Evolutionary conservation across 2,888 invertebrate species (phyloP).

Genomic region (Sinotaia quadrata): DNA sequence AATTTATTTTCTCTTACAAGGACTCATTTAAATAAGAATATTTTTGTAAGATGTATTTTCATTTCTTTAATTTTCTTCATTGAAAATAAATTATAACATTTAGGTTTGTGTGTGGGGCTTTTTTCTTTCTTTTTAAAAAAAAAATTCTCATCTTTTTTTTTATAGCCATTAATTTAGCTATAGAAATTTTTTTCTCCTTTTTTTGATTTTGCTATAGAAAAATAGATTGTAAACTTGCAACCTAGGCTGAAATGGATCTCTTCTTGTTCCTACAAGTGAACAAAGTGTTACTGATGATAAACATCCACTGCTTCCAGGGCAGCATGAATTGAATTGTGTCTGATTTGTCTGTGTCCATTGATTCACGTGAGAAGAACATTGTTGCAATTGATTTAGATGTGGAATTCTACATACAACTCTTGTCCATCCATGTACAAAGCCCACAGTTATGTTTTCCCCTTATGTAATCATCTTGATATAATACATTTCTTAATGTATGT

Average conservation of each 20-base stretch:
- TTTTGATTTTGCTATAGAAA: no score
- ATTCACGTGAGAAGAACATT: slow-evolving; percentile 6
- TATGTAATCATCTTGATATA: slow-evolving; percentile 5
- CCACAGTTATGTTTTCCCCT: slow-evolving; percentile 23
- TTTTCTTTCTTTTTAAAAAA: no score
- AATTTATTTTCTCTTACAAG: background rate
- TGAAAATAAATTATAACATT: no score
- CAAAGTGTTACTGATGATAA: slow-evolving; percentile 2
- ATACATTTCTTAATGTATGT: slow-evolving; percentile 14
- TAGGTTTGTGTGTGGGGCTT: no score
- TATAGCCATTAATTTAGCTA: no score
- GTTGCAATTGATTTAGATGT: slow-evolving; percentile 16
- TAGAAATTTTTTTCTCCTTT: no score
- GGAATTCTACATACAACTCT: slow-evolving; percentile 16
- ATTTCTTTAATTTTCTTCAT: no score
- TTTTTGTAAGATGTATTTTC: no score
- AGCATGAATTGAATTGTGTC: slow-evolving; percentile 23
- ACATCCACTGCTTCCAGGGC: slow-evolving; percentile 17
- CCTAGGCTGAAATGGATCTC: background rate
- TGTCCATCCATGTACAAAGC: slow-evolving; percentile 29
- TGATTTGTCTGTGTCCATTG: slow-evolving; percentile 1
- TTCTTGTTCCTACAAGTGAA: slow-evolving; percentile 5
- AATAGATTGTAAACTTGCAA: background rate
- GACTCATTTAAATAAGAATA: background rate
- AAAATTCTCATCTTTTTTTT: no score